Evolutionary conservation across 2,888 invertebrate species (phyloP).

Genomic region (Chymomyza procnemis): DNA sequence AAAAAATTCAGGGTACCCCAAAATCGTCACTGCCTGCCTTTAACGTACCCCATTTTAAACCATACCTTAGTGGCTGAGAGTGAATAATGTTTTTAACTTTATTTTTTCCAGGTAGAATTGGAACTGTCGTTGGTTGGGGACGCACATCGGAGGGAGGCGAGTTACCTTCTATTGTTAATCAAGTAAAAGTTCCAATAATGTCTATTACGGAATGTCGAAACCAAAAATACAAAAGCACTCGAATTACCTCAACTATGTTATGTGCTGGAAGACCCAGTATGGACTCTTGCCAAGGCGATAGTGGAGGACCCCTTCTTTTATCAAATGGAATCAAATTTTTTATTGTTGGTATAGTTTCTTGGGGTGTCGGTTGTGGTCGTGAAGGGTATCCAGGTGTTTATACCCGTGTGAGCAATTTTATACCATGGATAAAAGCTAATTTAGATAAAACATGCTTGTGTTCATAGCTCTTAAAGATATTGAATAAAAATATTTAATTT

Average conservation of each 20-base stretch:
- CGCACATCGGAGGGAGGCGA: constrained; percentile 89
- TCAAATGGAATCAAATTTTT: constrained; percentile 88
- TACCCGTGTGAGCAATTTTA: constrained; percentile 79
- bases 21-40: no score
- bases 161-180: constrained; percentile 88
- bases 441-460: constrained; percentile 87
- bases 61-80: no score
- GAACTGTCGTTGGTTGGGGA: constrained; percentile 92
- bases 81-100: background rate
- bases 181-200: constrained; percentile 90
- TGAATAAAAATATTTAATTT: background rate
- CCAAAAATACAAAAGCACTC: constrained; percentile 89
- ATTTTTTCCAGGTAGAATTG: constrained; percentile 79
- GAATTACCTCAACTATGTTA: constrained; percentile 91
- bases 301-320: constrained; percentile 89
- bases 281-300: constrained; percentile 94
- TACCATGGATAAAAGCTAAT: constrained; percentile 87
- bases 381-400: constrained; percentile 80
- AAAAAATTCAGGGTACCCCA: no score
- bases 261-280: constrained; percentile 90
- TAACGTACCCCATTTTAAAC: no score
- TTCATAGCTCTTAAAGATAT: constrained; percentile 59
- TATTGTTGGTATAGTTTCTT: constrained; percentile 90
- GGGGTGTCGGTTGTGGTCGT: constrained; percentile 85
- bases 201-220: constrained; percentile 88